Evolutionary conservation across 2,888 invertebrate species (phyloP), one percentile per base, ranked within the genome.

Genomic region (Hirudinaria manillensis): DNA sequence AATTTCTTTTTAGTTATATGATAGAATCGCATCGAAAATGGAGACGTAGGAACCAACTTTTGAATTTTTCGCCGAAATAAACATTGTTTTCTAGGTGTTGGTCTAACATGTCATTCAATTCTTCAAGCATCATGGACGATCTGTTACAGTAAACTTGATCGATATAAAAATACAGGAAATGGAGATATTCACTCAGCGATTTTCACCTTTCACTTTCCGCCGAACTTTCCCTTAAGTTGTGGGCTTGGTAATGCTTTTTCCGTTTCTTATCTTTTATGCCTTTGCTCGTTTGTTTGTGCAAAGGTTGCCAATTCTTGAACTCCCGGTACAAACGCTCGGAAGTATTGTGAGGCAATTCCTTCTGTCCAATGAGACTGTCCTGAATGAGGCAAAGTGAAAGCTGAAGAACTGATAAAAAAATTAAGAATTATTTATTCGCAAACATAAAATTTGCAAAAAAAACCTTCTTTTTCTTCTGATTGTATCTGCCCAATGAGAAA

Each of bases 141-240:
- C 61, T 24, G 61, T 4, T 13, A 16, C 61, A 27, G 24, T 27
- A 29, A 4, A 61, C 19, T 27, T 6, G n/a, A 7, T 29, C 29
- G 61, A 27, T 16, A 61, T 21, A 61, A 7, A 61, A 61, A 61
- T 21, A 61, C 24, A 4, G n/a, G 3, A 53, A 53, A n/a, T n/a
- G n/a, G n/a, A n/a, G 53, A 16, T 53, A 53, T 61, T n/a, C 13
- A 61, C 24, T 6, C 24, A 24, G 1, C 13, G 24, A 27, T 13
- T 61, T 29, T 27, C 61, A 61, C 24, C 29, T 61, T 61, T 61
- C 61, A 61, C 61, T 61, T 13, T 61, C 61, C 24, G 21, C 61
- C 29, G 61, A 61, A 61, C 61, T 61, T 61, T 61, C 61, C 29
- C 24, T 61, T 10, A 61, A 61, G n/a, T 61, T 61, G n/a, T 45